phyloP scores from a whole-genome alignment of 1,140 invertebrate genomes.

The Papilio dardanus region DNA sequence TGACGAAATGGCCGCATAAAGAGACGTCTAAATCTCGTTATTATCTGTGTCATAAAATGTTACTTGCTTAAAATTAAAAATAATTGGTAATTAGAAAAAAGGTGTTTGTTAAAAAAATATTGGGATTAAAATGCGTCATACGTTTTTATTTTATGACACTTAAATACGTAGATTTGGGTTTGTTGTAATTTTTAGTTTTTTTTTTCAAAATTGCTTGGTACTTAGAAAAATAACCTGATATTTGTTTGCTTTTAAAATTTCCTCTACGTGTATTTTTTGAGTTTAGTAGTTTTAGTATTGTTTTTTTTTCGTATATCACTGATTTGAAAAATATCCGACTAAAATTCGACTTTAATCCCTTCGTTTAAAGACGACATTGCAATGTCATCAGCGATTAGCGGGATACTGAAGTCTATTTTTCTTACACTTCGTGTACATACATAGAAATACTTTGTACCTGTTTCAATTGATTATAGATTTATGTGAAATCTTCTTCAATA shows the following conservation, averaged over 20 bases:
- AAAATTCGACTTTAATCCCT: conserved; percentile 29
- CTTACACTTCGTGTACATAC: conserved; percentile 68
- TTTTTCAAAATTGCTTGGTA: conserved; percentile 64
- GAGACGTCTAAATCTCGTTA: conserved; percentile 43
- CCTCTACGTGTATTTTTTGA: not conserved
- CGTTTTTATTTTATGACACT: not conserved
- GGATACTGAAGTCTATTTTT: conserved; percentile 38
- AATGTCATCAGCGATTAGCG: conserved; percentile 39
- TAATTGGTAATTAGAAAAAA: conserved; percentile 35
- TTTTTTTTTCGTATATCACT: conserved; percentile 39
- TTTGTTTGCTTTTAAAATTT: conserved; percentile 3
- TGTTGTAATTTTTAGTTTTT: conserved; percentile 39
- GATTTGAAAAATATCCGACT: conserved; percentile 35
- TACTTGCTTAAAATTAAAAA: conserved; percentile 11
- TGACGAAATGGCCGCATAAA: conserved; percentile 39
- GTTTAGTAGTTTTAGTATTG: conserved; percentile 34
- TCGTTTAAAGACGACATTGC: conserved; percentile 25
- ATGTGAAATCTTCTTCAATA: conserved; percentile 42
- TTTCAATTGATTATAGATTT: conserved; percentile 59
- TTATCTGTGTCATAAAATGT: conserved; percentile 38
- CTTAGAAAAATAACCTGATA: conserved; percentile 51
- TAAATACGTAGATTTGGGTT: conserved; percentile 22
- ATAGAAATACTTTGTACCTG: conserved; percentile 77
- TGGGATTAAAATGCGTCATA: not conserved
- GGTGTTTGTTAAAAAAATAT: not conserved